Evolutionary conservation across 2,888 invertebrate species (phyloP).

Genomic region (Sarcophaga subvicina): DNA sequence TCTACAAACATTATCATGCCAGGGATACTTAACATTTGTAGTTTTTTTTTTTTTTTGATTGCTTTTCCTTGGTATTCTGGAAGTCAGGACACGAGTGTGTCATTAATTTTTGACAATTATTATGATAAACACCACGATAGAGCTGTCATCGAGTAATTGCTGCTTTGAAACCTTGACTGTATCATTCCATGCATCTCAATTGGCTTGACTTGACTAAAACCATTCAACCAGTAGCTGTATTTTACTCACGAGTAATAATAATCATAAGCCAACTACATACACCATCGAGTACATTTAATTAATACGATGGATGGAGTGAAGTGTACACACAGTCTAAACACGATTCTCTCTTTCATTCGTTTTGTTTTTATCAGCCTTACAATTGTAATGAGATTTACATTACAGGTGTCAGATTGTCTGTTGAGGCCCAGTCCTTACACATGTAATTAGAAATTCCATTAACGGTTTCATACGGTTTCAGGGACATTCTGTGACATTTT

Average conservation of each 20-base stretch:
- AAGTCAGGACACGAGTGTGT: conserved; percentile 66
- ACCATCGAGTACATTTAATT: background rate
- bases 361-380: background rate
- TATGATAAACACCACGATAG: conserved; percentile 64
- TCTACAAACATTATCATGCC: too few relatives aligned
- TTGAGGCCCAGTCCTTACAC: conserved; percentile 10
- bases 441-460: conserved; percentile 63
- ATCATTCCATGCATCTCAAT: conserved; percentile 65
- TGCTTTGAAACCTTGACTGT: conserved; percentile 36
- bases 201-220: conserved; percentile 11
- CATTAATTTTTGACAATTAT: conserved; percentile 69
- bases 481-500: conserved; percentile 36
- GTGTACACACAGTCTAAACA: background rate
- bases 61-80: background rate
- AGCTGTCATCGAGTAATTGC: conserved; percentile 68
- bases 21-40: background rate
- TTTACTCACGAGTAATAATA: background rate
- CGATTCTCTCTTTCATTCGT: background rate
- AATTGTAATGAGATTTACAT: conserved; percentile 43
- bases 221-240: background rate
- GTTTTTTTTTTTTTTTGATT: too few relatives aligned
- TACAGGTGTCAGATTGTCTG: conserved; percentile 64
- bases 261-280: conserved; percentile 25
- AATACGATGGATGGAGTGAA: background rate
- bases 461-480: conserved; percentile 28